These are phyloP conservation scores for Euproctis similis DNA, from an alignment of 2,888 invertebrate species.

Conservation along the genomic window DNA sequence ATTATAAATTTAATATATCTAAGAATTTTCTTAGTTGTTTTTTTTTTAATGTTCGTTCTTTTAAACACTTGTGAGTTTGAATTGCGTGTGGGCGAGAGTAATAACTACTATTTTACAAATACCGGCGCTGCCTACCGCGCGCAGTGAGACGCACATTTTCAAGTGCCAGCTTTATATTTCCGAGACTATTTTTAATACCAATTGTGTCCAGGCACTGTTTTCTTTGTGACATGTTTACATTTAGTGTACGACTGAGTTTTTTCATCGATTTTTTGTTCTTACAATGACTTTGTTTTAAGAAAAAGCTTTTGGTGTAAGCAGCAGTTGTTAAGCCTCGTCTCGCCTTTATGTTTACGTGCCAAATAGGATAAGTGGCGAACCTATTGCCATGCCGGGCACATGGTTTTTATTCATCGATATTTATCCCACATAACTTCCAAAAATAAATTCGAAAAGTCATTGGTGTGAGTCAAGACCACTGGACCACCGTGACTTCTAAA, in stretches of 20 bases:
- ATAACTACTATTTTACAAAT: slow-evolving; percentile 57
- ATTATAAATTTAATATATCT: too few species aligned
- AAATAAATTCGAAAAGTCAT: too few species aligned
- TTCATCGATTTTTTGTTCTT: too few species aligned
- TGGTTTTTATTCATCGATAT: too few species aligned
- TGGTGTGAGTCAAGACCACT: too few species aligned
- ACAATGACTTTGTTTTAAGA: slow-evolving; percentile 2
- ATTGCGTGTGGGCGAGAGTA: slow-evolving; percentile 60
- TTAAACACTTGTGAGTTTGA: slow-evolving; percentile 45
- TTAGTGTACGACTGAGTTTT: slow-evolving; percentile 34
- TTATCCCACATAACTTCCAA: too few species aligned
- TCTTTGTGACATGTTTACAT: slow-evolving; percentile 60
- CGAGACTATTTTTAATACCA: slow-evolving; percentile 56
- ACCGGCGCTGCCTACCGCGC: slow-evolving; percentile 60
- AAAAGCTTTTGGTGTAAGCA: too few species aligned
- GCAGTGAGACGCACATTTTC: slow-evolving; percentile 55
- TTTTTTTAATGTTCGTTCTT: slow-evolving; percentile 29
- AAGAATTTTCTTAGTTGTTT: slow-evolving; percentile 2
- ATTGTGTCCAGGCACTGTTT: slow-evolving; percentile 57
- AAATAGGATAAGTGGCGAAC: too few species aligned
- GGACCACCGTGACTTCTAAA: too few species aligned
- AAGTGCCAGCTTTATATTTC: slow-evolving; percentile 51
- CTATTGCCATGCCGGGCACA: too few species aligned
- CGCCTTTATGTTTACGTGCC: too few species aligned
- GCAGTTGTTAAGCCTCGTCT: too few species aligned